A percentile compares a stretch with the other conserved stretches of the same genome.
phyloP scores from a whole-genome alignment of 35 echinoderm and acorn worm species.

The Stichopus chloronotus region DNA sequence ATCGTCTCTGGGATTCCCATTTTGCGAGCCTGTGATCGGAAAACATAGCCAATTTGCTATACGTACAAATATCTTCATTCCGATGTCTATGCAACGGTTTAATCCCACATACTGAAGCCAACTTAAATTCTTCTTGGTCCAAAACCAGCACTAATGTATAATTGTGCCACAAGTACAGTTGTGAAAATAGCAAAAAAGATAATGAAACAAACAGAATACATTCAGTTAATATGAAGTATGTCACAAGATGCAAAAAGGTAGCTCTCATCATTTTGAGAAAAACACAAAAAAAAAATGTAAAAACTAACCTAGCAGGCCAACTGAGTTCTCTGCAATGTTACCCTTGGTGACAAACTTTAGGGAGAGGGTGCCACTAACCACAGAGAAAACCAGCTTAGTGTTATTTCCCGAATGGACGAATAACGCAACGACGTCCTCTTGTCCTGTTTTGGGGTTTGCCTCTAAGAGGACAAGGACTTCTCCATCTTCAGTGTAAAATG shows the following conservation, averaged over 20 bases:
- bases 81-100: background rate
- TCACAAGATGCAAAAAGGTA: no score
- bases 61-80: background rate
- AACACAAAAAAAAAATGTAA: no score
- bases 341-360: conserved; percentile 22
- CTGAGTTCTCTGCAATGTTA: background rate
- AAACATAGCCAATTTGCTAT: background rate
- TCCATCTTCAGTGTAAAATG: conserved; percentile 14
- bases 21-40: conserved; percentile 17
- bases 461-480: conserved; percentile 20
- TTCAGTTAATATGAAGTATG: no score
- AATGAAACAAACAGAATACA: no score
- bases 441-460: background rate
- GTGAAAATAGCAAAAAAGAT: no score
- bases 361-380: conserved; percentile 31
- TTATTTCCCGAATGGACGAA: conserved; percentile 23
- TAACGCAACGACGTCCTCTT: background rate
- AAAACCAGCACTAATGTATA: no score
- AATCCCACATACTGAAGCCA: background rate
- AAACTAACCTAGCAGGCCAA: conserved; percentile 36
- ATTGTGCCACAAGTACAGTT: no score
- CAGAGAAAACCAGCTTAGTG: conserved; percentile 31
- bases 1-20: conserved; percentile 7
- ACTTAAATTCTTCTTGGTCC: background rate
- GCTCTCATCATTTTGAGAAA: no score